A percentile compares a stretch with the other conserved stretches of the same genome.
phyloP scores from a whole-genome alignment of 2,888 invertebrate genomes.

The Scelioninae gen. 2 region DNA sequence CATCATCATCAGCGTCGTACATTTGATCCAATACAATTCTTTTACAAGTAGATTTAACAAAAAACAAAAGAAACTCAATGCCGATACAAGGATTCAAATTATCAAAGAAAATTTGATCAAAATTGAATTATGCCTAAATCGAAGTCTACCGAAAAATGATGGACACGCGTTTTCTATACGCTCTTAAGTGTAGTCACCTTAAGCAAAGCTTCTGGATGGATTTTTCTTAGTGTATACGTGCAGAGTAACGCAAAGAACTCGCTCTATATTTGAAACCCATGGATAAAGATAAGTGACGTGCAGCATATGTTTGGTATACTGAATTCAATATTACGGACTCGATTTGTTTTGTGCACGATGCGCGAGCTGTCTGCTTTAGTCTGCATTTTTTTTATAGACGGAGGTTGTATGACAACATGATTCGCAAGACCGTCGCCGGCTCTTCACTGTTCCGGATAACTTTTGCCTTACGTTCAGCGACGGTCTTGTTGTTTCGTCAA shows the following conservation, averaged over 20 bases:
- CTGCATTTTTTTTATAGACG: slow-evolving; percentile 66
- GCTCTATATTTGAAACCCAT: slow-evolving; percentile 12
- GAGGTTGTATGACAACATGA: slow-evolving; percentile 63
- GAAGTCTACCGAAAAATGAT: slow-evolving; percentile 61
- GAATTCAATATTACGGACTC: slow-evolving; percentile 26
- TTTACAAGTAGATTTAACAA: not conserved
- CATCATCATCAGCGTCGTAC: slow-evolving; percentile 7
- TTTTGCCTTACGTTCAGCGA: slow-evolving; percentile 55
- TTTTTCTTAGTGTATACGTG: slow-evolving; percentile 68
- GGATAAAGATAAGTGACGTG: slow-evolving; percentile 22
- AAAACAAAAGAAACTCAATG: not conserved
- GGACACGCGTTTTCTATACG: slow-evolving; percentile 69
- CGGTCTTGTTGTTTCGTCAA: slow-evolving; percentile 63
- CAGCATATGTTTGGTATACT: slow-evolving; percentile 15
- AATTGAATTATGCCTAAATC: slow-evolving; percentile 7
- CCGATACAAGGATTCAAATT: not conserved
- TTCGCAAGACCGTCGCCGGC: slow-evolving; percentile 50
- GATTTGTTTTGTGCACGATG: slow-evolving; percentile 16
- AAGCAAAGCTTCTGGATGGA: slow-evolving; percentile 74
- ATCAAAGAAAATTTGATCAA: not conserved
- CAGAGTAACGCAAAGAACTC: slow-evolving; percentile 64
- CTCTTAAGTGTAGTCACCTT: slow-evolving; percentile 73
- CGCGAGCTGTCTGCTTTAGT: slow-evolving; percentile 61
- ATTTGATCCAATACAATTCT: not conserved
- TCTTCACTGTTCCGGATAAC: not conserved